These are phyloP conservation scores for Onthophagus taurus DNA, from an alignment of 1,140 invertebrate species.

Conservation along the genomic window DNA sequence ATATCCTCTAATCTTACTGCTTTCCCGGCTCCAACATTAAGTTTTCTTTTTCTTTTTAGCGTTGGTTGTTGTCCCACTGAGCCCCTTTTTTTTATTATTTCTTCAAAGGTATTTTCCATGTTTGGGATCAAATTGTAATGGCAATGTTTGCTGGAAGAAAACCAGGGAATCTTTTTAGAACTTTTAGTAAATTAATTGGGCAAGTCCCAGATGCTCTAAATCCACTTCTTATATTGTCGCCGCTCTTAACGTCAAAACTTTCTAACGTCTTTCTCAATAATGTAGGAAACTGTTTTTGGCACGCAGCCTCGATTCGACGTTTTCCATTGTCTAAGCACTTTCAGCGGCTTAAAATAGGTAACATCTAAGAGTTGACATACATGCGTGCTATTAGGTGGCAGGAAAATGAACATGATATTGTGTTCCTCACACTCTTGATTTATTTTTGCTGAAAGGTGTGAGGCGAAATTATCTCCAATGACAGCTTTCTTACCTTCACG, in stretches of 20 bases:
- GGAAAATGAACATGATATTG: slow-evolving; percentile 28
- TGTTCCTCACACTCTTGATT: not conserved
- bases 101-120: no score
- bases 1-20: not conserved
- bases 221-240: no score
- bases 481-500: not conserved
- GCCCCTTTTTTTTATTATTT: not conserved
- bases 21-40: not conserved
- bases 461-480: slow-evolving; percentile 3
- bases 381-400: slow-evolving; percentile 38
- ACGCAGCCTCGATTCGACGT: slow-evolving; percentile 5
- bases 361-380: slow-evolving; percentile 39
- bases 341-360: slow-evolving; percentile 34
- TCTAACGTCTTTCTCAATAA: not conserved
- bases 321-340: slow-evolving; percentile 15
- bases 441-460: not conserved
- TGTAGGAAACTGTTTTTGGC: not conserved
- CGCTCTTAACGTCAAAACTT: no score
- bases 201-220: no score
- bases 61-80: slow-evolving; percentile 1
- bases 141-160: no score
- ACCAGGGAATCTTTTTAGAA: no score
- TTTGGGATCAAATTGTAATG: no score
- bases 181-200: no score
- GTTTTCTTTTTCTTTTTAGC: not conserved